Conservation (phyloP, 1,140 invertebrate genomes). For the Neotoxoptera formosana region DNA sequence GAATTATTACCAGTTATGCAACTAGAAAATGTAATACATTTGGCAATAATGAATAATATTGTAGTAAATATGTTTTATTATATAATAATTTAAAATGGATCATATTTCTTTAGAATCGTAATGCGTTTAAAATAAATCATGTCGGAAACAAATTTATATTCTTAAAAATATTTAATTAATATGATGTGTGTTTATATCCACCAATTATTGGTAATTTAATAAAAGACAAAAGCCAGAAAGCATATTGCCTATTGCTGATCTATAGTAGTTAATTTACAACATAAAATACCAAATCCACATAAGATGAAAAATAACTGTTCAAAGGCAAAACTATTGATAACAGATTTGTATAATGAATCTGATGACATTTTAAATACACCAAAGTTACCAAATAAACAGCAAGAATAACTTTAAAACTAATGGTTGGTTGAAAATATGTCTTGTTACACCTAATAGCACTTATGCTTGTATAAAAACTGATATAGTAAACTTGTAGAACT, state of each 20-base stretch:
- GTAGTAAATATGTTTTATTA: too few species aligned
- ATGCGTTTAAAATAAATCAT: too few species aligned
- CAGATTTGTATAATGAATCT: neutral
- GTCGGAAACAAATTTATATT: too few species aligned
- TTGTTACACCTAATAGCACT: neutral
- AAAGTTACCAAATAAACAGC: neutral
- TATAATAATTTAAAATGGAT: too few species aligned
- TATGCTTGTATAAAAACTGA: neutral
- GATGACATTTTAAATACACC: neutral
- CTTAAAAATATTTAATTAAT: too few species aligned
- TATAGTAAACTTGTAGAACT: neutral
- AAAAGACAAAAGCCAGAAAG: conserved; percentile 83
- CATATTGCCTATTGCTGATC: conserved; percentile 78
- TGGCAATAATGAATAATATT: too few species aligned
- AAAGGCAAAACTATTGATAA: neutral
- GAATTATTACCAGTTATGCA: too few species aligned
- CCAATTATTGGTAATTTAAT: conserved; percentile 75
- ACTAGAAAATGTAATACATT: too few species aligned
- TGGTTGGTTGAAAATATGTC: neutral
- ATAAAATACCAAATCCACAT: conserved; percentile 4
- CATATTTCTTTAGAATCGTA: too few species aligned
- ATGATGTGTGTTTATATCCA: too few species aligned
- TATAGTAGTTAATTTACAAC: conserved; percentile 62
- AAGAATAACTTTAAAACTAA: neutral
- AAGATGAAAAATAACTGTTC: neutral